phyloP scores from a whole-genome alignment of 2,113 vertebrate species.

The Donacobius atricapilla region DNA sequence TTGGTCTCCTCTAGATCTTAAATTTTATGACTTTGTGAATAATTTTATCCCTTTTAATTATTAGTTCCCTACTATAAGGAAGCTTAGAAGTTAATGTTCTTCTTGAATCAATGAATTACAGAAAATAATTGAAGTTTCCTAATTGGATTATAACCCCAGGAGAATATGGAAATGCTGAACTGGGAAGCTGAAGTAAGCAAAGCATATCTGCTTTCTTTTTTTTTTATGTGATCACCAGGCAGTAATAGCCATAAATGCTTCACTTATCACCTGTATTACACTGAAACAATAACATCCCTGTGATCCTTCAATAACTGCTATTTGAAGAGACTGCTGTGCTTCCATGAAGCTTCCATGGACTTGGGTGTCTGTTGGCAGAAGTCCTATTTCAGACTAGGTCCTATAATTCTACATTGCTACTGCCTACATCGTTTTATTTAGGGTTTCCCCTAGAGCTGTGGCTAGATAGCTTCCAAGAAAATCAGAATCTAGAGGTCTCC shows the following conservation, averaged over 20 bases:
- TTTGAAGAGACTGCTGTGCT: constrained; percentile 1
- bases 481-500: neutral
- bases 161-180: neutral
- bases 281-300: constrained; percentile 12
- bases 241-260: constrained; percentile 21
- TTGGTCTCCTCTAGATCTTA: neutral
- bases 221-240: neutral
- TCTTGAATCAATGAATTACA: constrained; percentile 25
- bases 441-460: neutral
- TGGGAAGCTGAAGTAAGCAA: neutral
- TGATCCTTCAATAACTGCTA: constrained; percentile 10
- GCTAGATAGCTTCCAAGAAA: neutral
- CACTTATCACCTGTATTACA: constrained; percentile 28
- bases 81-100: constrained; percentile 5
- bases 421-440: neutral
- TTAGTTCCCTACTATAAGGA: neutral
- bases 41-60: constrained; percentile 31
- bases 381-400: neutral
- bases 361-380: neutral
- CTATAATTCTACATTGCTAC: neutral
- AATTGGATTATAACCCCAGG: constrained; percentile 41
- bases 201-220: neutral
- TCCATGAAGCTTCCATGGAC: neutral
- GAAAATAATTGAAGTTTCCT: constrained; percentile 47
- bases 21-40: neutral